phyloP scores from a whole-genome alignment of 2,888 invertebrate species.

The Drosophila macrospina region DNA sequence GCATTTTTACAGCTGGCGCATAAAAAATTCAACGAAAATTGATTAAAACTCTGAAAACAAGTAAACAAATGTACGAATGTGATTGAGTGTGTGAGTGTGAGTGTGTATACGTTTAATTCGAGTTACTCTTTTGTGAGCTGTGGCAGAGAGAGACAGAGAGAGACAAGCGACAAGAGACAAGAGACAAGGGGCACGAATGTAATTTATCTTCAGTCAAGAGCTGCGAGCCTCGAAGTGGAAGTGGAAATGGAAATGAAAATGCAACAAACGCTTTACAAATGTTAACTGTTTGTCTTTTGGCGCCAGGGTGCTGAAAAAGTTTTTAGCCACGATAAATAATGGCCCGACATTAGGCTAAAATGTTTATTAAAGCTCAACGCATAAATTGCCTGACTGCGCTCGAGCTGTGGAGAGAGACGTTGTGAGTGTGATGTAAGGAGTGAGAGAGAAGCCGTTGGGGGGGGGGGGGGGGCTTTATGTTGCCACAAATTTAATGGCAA shows the following conservation, averaged over 20 bases:
- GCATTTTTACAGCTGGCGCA: constrained; percentile 68
- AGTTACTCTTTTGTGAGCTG: constrained; percentile 47
- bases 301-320: constrained; percentile 75
- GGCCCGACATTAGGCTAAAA: constrained; percentile 76
- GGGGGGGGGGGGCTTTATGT: constrained; percentile 40
- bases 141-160: constrained; percentile 22
- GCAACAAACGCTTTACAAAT: constrained; percentile 76
- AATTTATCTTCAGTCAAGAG: constrained; percentile 74
- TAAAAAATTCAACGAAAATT: constrained; percentile 78
- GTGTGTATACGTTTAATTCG: constrained; percentile 58
- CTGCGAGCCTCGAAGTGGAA: constrained; percentile 35
- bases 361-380: constrained; percentile 76
- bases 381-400: constrained; percentile 55
- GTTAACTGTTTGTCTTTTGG: constrained; percentile 83
- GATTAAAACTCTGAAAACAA: constrained; percentile 70
- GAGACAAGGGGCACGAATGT: constrained; percentile 60
- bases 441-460: not conserved
- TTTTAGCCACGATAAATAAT: constrained; percentile 69
- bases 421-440: not conserved
- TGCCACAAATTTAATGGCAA: constrained; percentile 60
- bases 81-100: constrained; percentile 22
- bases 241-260: constrained; percentile 61
- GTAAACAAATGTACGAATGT: constrained; percentile 50
- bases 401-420: not conserved
- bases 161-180: constrained; percentile 46